phyloP scores from a whole-genome alignment of 2,113 vertebrate species.

The Toxostoma redivivum region DNA sequence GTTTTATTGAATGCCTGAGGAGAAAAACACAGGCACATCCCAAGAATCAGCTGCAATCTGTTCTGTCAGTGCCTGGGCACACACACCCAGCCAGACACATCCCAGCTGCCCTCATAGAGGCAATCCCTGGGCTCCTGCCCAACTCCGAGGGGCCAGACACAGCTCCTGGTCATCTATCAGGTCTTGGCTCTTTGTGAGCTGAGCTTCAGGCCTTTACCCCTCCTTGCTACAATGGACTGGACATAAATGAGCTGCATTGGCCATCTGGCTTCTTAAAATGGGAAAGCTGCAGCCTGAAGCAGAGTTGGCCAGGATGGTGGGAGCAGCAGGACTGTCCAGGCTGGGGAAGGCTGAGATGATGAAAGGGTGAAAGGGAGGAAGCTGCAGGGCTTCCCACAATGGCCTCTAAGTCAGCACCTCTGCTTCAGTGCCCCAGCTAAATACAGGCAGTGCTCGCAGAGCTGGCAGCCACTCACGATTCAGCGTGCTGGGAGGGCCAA shows the following conservation, averaged over 20 bases:
- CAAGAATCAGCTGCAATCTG: neutral
- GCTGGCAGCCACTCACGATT: neutral
- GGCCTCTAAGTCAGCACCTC: neutral
- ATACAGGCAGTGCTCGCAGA: neutral
- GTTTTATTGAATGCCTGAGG: constrained; percentile 78
- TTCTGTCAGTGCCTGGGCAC: too few species aligned
- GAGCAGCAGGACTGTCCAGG: rapidly evolving
- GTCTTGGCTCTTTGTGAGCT: neutral
- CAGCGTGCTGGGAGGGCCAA: neutral
- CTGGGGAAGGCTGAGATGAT: neutral
- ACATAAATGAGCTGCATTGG: neutral
- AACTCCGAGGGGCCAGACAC: neutral
- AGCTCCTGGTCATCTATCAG: neutral
- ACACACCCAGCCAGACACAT: rapidly evolving
- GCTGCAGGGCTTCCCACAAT: neutral
- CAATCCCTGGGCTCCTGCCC: neutral
- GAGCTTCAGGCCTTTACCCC: neutral
- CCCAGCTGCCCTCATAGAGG: neutral
- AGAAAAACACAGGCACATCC: neutral
- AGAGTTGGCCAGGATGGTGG: neutral
- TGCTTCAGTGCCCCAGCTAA: neutral
- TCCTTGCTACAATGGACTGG: neutral
- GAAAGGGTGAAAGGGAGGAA: neutral
- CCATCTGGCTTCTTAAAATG: neutral
- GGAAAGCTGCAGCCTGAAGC: neutral